Conservation (phyloP, 2,888 invertebrate species). For the Vanessa cardui region DNA sequence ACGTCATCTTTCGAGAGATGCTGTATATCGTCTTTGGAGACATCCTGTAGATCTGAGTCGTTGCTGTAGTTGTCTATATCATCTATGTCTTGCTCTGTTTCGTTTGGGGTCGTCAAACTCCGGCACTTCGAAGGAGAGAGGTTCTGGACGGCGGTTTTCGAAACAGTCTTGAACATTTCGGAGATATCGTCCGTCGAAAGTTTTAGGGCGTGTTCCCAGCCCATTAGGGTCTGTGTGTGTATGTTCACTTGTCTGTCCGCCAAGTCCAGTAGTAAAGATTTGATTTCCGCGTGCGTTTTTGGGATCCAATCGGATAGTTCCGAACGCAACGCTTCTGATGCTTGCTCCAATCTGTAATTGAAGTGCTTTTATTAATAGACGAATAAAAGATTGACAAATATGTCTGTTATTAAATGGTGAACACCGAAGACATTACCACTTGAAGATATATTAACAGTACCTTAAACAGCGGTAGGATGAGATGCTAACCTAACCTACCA, state of each 20-base stretch:
- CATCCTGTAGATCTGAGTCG: constrained; percentile 43
- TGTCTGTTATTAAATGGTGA: no score
- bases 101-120: constrained; percentile 53
- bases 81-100: constrained; percentile 60
- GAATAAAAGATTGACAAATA: no score
- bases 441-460: no score
- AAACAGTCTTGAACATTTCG: constrained; percentile 72
- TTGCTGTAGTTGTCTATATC: constrained; percentile 51
- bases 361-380: no score
- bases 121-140: constrained; percentile 62
- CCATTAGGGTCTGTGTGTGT: constrained; percentile 57
- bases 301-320: constrained; percentile 72
- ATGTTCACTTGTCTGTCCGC: constrained; percentile 62
- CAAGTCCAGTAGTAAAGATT: constrained; percentile 59
- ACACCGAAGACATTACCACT: no score
- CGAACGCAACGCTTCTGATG: constrained; percentile 68
- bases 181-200: constrained; percentile 57
- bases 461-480: no score
- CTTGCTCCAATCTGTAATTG: constrained; percentile 64
- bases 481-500: no score
- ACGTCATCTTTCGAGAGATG: background rate
- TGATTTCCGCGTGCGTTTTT: constrained; percentile 65
- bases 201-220: constrained; percentile 68
- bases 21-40: constrained; percentile 17
- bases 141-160: constrained; percentile 67